Evolutionary conservation across 1,140 invertebrate species (phyloP).

Genomic region (Apolygus lucorum): DNA sequence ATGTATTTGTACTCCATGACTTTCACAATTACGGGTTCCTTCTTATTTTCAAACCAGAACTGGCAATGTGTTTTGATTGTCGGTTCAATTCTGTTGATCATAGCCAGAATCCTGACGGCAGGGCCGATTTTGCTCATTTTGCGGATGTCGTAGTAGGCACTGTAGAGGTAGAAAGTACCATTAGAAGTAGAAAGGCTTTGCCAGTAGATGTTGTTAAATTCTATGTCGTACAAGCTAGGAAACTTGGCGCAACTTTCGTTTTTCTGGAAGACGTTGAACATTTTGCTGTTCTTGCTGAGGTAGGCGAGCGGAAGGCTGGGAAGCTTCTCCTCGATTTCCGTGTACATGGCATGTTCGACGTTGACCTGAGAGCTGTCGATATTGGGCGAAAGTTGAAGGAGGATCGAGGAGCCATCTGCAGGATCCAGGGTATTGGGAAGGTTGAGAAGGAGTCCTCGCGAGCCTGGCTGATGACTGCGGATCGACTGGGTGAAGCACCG

Average conservation of each 20-base stretch:
- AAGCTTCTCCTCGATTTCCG: conserved; percentile 61
- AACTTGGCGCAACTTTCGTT: conserved; percentile 68
- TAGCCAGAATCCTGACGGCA: conserved; percentile 74
- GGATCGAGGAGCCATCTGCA: conserved; percentile 7
- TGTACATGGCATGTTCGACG: conserved; percentile 65
- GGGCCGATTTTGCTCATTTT: conserved; percentile 66
- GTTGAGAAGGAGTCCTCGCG: conserved; percentile 15
- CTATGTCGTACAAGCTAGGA: conserved; percentile 75
- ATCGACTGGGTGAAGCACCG: conserved; percentile 22
- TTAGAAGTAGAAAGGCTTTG: conserved; percentile 69
- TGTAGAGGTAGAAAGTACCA: conserved; percentile 76
- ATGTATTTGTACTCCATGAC: conserved; percentile 85
- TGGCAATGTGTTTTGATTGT: conserved; percentile 74
- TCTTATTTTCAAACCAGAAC: conserved; percentile 79
- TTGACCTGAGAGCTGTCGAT: conserved; percentile 56
- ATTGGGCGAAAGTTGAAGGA: conserved; percentile 44
- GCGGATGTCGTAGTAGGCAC: conserved; percentile 78
- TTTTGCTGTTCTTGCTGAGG: conserved; percentile 64
- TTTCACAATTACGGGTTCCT: conserved; percentile 67
- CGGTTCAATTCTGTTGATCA: conserved; percentile 82
- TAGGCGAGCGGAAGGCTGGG: conserved; percentile 74
- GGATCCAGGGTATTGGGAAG: conserved; percentile 17
- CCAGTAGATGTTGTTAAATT: conserved; percentile 89
- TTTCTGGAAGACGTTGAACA: conserved; percentile 57
- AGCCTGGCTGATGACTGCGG: conserved; percentile 13